These are phyloP conservation scores for Chironomus striatipennis DNA, from an alignment of 1,140 invertebrate genomes.

Conservation along the genomic window DNA sequence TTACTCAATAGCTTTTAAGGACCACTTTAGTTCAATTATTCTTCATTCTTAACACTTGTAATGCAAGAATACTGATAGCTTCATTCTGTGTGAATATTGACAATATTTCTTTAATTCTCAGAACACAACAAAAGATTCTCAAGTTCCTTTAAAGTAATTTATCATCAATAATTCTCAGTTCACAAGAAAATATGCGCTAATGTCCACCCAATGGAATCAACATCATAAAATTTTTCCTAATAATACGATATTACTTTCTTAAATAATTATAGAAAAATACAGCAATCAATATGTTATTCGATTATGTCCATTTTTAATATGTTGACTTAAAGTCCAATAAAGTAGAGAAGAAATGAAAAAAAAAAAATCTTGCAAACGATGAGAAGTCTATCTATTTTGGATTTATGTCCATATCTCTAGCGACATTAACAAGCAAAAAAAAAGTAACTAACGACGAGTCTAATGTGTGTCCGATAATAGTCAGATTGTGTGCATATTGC, in stretches of 20 bases:
- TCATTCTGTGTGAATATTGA: no score
- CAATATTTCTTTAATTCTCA: no score
- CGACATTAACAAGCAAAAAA: neutral
- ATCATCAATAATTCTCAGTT: no score
- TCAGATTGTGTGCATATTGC: slow-evolving; percentile 7
- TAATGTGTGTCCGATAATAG: slow-evolving; percentile 12
- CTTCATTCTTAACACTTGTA: no score
- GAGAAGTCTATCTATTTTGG: neutral
- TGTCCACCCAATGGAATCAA: no score
- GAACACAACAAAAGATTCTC: no score
- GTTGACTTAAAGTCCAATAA: neutral
- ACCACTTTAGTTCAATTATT: no score
- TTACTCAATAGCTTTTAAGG: no score
- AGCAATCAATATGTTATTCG: neutral
- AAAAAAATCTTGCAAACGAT: neutral
- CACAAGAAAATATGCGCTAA: no score
- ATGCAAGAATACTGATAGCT: no score
- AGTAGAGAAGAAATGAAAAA: neutral
- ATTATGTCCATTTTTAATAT: slow-evolving; percentile 11
- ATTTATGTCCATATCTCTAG: slow-evolving; percentile 5
- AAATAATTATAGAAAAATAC: neutral
- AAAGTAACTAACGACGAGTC: neutral
- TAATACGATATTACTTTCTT: neutral
- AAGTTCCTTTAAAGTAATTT: no score
- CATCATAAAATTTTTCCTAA: neutral